Evolutionary conservation across 2,888 invertebrate genomes (phyloP), one percentile per base, ranked within the genome.

Genomic region (Strigamia crassipes): DNA sequence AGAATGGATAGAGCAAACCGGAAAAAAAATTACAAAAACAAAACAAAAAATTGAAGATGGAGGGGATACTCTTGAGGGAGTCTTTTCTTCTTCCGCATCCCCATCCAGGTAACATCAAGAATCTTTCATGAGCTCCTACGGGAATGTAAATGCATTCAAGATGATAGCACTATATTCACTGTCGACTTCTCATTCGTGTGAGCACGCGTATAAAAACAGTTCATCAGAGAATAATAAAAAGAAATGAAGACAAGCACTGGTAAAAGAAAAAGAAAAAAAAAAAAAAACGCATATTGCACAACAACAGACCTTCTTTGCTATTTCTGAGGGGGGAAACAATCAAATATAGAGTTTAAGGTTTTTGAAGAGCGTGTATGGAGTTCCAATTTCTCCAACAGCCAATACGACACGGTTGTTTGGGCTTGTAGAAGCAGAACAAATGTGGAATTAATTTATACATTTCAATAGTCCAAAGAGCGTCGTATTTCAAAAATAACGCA

Each of bases 111-210:
- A 66, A 66, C 66, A 66, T 66, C 66, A 66, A 66, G 66, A 66
- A 66, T 66, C 66, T 66, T 66, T 66, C 66, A 66, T 66, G 66
- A 66, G 66, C 66, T 66, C 66, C 66, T 66, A 66, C 23, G 66
- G 66, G 66, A 23, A 66, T 66, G 66, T 66, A 66, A 66, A 66
- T 66, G 66, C 66, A 66, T 66, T 66, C 66, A 66, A 66, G 66
- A 66, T 66, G 66, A 66, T 66, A 66, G 66, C 66, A 66, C 66
- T 66, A 66, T 66, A 66, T 66, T 66, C 66, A 66, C 66, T 66
- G 66, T 31, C 66, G 66, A 15, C 66, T 66, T 66, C 66, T 27
- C 66, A 66, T 66, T 66, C 66, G 66, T 66, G 66, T 66, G 66
- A 21, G 66, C 66, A 27, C 66, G 66, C 66, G 66, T 66, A 66